A percentile compares a stretch with the other conserved stretches of the same genome.
Evolutionary conservation across 2,113 vertebrate genomes (phyloP).

Genomic region (Mobula birostris): DNA sequence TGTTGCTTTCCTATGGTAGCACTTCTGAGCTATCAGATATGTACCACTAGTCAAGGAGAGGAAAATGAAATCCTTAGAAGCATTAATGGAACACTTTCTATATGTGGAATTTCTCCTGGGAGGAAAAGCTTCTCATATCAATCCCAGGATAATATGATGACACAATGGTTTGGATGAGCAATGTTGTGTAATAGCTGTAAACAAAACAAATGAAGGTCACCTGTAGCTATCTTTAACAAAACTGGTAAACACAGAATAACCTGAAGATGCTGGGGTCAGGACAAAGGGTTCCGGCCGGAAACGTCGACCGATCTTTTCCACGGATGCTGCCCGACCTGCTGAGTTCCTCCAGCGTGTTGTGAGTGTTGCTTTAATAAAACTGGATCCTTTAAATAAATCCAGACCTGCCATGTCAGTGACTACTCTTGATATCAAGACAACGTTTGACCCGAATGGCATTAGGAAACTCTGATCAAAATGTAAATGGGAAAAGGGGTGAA

Average conservation of each 20-base stretch:
- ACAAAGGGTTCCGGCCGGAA: too few species aligned
- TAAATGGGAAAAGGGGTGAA: too few species aligned
- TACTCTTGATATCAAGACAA: too few species aligned
- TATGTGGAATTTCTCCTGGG: background rate
- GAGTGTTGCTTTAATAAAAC: background rate
- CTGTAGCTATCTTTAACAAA: background rate
- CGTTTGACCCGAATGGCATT: background rate
- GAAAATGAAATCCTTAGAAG: background rate
- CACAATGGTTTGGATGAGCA: background rate
- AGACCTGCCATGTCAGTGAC: too few species aligned
- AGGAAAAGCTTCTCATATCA: background rate
- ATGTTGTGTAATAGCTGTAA: background rate
- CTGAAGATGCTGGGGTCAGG: too few species aligned
- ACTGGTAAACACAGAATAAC: background rate
- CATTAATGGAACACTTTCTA: background rate
- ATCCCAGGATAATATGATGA: background rate
- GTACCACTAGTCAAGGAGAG: background rate
- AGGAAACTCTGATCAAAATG: too few species aligned
- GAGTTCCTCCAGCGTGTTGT: too few species aligned
- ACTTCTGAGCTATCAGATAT: background rate
- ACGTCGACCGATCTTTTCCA: too few species aligned
- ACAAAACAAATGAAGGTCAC: background rate
- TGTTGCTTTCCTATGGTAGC: too few species aligned
- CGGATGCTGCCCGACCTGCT: too few species aligned
- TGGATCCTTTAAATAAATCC: too few species aligned